These are phyloP conservation scores for Platorchestia sp. DNA, from an alignment of 1,140 invertebrate genomes.

Conservation along the genomic window DNA sequence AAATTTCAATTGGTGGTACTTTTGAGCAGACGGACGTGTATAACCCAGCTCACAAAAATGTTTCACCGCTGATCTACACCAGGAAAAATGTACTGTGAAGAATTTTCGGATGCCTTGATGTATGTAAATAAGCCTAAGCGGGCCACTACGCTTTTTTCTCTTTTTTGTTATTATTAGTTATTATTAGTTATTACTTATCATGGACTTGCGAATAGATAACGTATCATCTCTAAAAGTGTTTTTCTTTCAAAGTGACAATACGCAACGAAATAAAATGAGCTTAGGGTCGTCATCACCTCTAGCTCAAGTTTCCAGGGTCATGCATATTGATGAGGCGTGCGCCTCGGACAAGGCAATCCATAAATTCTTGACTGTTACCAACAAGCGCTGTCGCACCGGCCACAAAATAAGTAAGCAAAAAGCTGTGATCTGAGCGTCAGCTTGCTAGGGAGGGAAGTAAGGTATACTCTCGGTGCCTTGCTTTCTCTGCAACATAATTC, in stretches of 20 bases:
- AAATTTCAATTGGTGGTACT: neutral
- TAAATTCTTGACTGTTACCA: constrained; percentile 51
- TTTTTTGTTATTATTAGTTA: too few species aligned
- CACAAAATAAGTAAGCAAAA: constrained; percentile 29
- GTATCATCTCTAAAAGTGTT: neutral
- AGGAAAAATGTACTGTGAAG: neutral
- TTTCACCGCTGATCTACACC: neutral
- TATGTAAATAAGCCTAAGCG: neutral
- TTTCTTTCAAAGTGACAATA: neutral
- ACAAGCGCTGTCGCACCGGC: neutral
- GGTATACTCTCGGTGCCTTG: constrained; percentile 30
- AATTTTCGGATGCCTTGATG: neutral
- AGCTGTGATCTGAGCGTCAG: neutral
- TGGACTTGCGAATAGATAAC: neutral
- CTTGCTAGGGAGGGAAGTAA: neutral
- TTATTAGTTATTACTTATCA: too few species aligned
- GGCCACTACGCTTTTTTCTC: neutral
- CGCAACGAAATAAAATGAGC: neutral
- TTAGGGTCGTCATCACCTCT: constrained; percentile 19
- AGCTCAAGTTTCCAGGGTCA: constrained; percentile 30
- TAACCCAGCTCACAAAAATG: neutral
- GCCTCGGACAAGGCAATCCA: constrained; percentile 30
- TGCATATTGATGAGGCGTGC: constrained; percentile 33
- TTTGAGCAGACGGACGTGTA: neutral
- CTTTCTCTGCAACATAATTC: constrained; percentile 52